Base-by-base conservation (phyloP, 2,888 invertebrate species). In the Ectemnius cavifrons region DNA sequence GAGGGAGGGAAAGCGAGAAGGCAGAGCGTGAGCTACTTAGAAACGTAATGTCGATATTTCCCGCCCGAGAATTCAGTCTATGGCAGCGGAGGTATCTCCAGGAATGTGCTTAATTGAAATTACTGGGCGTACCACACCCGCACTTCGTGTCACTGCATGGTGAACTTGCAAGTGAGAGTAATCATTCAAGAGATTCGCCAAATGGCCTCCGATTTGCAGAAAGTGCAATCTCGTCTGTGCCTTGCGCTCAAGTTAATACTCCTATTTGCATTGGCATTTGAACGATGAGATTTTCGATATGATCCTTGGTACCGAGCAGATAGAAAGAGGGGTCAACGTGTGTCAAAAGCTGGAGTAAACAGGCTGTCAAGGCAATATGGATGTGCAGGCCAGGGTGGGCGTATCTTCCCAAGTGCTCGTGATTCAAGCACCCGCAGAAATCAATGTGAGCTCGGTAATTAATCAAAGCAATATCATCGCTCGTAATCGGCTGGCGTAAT, bases 51-150 rank as follows among this genome's bases (percentile, higher is more conserved):
- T 67, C 73, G 73, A 76, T 76, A 70, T 73, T 73, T 73, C 72
- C 52, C 62, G 64, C 61, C 27, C 52, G 67, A 73, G 77, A 78
- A 78, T 77, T 77, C 75, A 66, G 64, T 59, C 46, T 61, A 71
- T 61, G 64, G 37, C 66, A 18, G 65, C 3, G 56, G 65, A 57
- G 69, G 61, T 67, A 62, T 75, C 69, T 67, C 57, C 61, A 52
- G 76, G 77, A 76, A 78, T 78, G 77, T 75, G 73, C 76, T 78
- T 76, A 78, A 78, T 78, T 76, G 77, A 73, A 76, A 76, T 76
- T 78, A 78, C 64, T 57, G 27, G 37, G 56, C 52, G 37, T 18
- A 52, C 28, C 16, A 56, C n/a, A 52, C 4, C 66, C 37, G 45
- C 45, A 61, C 52, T 64, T 64, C 76, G 47, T 76, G 71, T 76